Evolutionary conservation across 2,113 vertebrate genomes (phyloP).

Genomic region (Globicephala melas): DNA sequence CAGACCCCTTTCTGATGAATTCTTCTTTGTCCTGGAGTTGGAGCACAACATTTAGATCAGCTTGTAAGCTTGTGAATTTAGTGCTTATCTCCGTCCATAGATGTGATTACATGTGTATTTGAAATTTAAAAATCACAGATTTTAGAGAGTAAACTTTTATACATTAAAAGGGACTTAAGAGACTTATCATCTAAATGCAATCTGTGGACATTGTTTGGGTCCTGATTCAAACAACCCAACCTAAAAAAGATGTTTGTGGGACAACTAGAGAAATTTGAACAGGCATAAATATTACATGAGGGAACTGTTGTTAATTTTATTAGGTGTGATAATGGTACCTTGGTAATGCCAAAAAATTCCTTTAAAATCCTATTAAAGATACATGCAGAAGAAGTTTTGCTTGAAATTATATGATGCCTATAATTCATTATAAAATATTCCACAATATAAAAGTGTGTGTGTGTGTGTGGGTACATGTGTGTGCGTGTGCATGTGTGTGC

Average conservation of each 20-base stretch:
- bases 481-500: not conserved
- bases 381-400: not conserved
- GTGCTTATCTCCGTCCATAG: not conserved
- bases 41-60: not conserved
- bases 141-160: constrained; percentile 20
- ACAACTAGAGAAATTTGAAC: constrained; percentile 29
- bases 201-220: not conserved
- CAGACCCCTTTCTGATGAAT: constrained; percentile 54
- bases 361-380: not conserved
- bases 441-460: not conserved
- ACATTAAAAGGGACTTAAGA: not conserved
- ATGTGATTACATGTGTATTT: not conserved
- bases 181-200: not conserved
- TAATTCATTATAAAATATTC: constrained; percentile 22
- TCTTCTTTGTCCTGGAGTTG: not conserved
- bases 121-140: constrained; percentile 29
- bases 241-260: constrained; percentile 20
- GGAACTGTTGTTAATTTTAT: constrained; percentile 52
- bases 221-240: not conserved
- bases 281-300: not conserved
- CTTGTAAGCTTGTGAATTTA: not conserved
- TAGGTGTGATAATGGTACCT: constrained; percentile 36
- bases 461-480: not conserved
- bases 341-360: not conserved
- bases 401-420: not conserved